Percentiles rank a stretch among this genome's conserved stretches.
phyloP scores from a whole-genome alignment of 2,888 invertebrate genomes.

The Leptura quadrifasciata region DNA sequence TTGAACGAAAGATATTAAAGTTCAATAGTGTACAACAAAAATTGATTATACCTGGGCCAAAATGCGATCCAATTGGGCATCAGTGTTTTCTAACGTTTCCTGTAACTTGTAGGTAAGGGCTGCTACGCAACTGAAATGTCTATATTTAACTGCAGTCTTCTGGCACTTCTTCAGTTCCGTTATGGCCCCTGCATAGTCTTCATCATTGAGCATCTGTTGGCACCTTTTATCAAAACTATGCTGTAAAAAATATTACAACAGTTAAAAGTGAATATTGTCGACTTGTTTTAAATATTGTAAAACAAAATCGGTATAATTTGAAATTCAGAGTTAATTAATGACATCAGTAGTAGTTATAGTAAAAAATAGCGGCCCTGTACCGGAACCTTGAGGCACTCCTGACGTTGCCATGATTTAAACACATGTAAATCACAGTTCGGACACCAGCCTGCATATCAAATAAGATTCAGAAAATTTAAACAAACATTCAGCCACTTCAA shows the following conservation, averaged over 20 bases:
- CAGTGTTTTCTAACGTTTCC: conserved; percentile 92
- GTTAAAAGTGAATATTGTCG: no score
- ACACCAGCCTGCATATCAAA: no score
- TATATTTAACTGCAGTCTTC: conserved; percentile 88
- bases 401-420: no score
- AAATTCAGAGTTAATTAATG: no score
- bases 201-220: conserved; percentile 86
- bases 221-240: conserved; percentile 90
- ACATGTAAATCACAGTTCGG: no score
- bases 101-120: conserved; percentile 90
- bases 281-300: no score
- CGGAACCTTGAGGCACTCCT: not conserved
- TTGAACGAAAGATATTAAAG: not conserved
- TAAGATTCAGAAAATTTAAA: no score
- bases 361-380: not conserved
- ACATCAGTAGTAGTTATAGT: no score
- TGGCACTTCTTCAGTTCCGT: conserved; percentile 92
- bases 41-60: conserved; percentile 82
- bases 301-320: no score
- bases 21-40: not conserved
- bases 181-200: conserved; percentile 93
- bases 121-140: conserved; percentile 93
- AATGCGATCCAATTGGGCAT: conserved; percentile 92
- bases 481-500: no score
- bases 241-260: conserved; percentile 71